These are phyloP conservation scores for Molossus alvarezi DNA, from an alignment of 2,797 vertebrate species.

Conservation along the genomic window DNA sequence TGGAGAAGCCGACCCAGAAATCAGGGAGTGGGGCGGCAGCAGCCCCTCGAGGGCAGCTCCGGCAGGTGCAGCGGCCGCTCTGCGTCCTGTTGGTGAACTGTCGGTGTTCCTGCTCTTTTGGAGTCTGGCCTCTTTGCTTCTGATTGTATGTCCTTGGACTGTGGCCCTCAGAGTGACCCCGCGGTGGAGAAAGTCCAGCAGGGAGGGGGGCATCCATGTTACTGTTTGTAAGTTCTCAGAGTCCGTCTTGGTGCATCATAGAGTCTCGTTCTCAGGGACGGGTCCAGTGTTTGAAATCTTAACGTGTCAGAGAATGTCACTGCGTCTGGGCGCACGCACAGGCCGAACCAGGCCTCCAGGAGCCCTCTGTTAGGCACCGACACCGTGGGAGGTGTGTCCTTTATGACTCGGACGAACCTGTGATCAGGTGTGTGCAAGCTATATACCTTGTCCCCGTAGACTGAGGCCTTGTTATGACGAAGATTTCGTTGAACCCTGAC, in stretches of 20 bases:
- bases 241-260: background rate
- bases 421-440: background rate
- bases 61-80: rapidly evolving
- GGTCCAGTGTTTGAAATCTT: constrained; percentile 1
- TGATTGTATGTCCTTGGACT: constrained; percentile 2
- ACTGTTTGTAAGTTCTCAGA: background rate
- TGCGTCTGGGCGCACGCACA: background rate
- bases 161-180: constrained; percentile 15
- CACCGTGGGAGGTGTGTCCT: background rate
- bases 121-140: background rate
- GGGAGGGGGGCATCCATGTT: background rate
- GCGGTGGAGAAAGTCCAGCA: background rate
- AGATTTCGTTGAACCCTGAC: constrained; percentile 12
- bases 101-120: background rate
- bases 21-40: rapidly evolving
- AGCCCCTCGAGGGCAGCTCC: background rate
- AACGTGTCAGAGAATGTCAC: background rate
- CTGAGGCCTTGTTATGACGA: background rate
- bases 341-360: background rate
- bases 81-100: background rate
- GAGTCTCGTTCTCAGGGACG: background rate
- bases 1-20: background rate
- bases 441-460: background rate
- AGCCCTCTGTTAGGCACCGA: background rate
- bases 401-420: rapidly evolving